A percentile compares a stretch with the other conserved stretches of the same genome.
These are phyloP conservation scores for Drosophila fungiperda DNA, from an alignment of 2,888 invertebrate genomes.

Conservation along the genomic window DNA sequence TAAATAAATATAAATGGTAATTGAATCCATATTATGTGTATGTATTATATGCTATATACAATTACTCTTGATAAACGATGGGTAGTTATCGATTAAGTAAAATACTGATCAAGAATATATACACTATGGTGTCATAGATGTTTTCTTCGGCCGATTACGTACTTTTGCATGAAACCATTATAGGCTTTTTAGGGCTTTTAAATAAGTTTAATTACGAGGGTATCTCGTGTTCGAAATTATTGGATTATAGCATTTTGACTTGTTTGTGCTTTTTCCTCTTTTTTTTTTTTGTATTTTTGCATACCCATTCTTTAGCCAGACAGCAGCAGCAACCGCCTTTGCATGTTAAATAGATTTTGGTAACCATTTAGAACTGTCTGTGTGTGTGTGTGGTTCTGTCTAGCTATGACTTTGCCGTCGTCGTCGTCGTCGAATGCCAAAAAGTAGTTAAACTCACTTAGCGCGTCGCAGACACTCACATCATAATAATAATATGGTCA, in stretches of 20 bases:
- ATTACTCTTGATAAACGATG: neutral
- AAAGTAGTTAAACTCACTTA: conserved; percentile 39
- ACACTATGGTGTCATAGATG: neutral
- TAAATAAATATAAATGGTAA: too few species aligned
- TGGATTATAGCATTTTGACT: neutral
- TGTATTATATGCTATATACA: neutral
- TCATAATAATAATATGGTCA: conserved; percentile 32
- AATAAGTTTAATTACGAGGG: neutral
- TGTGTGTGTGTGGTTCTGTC: conserved; percentile 1
- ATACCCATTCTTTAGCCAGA: conserved; percentile 32
- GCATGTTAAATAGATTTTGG: conserved; percentile 65
- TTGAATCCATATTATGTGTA: neutral
- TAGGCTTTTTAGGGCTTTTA: neutral
- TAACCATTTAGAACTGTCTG: conserved; percentile 21
- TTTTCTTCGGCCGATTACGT: neutral
- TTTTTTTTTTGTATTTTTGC: conserved; percentile 12
- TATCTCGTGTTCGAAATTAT: neutral
- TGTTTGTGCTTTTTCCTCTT: conserved; percentile 1
- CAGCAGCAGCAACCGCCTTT: conserved; percentile 41
- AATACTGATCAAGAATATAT: neutral
- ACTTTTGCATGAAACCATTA: neutral
- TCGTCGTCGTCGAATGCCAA: conserved; percentile 27
- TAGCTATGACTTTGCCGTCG: conserved; percentile 16
- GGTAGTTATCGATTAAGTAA: neutral
- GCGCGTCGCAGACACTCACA: conserved; percentile 39